Conservation (phyloP, 2,797 vertebrate genomes). For the Balearica regulorum region DNA sequence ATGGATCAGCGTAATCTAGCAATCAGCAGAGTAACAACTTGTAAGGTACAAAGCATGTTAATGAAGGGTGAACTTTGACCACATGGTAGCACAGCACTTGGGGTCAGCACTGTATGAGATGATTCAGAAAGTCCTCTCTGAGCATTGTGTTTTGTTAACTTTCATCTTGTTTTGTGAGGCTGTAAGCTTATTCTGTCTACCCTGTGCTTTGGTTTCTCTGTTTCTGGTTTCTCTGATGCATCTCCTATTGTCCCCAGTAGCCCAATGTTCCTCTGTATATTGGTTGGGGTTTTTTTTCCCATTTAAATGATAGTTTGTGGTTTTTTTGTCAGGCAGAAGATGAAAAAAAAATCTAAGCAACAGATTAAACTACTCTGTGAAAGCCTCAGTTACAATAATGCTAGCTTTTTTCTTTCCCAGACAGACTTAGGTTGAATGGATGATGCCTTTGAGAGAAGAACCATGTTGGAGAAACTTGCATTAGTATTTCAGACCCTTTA, state of each 20-base stretch:
- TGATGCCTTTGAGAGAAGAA: not conserved
- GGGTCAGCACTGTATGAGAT: not conserved
- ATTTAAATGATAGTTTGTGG: not conserved
- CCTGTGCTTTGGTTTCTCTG: not conserved
- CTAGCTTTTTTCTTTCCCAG: not conserved
- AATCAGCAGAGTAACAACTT: not conserved
- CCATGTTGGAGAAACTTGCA: not conserved
- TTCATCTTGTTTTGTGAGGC: not conserved
- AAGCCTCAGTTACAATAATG: not conserved
- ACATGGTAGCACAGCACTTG: not conserved
- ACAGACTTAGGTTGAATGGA: not conserved
- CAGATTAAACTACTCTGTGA: not conserved
- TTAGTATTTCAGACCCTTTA: not conserved
- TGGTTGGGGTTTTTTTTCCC: not conserved
- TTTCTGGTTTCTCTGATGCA: not conserved
- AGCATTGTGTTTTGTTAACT: not conserved
- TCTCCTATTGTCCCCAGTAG: not conserved
- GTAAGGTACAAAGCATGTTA: not conserved
- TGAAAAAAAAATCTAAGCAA: not conserved
- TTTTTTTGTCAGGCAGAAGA: not conserved
- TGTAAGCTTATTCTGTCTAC: not conserved
- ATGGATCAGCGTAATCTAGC: not conserved
- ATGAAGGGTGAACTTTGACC: not conserved
- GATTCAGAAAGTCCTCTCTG: not conserved
- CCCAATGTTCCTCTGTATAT: not conserved